These are phyloP conservation scores for Punctoribates punctum DNA, from an alignment of 2,888 invertebrate species.

Conservation along the genomic window DNA sequence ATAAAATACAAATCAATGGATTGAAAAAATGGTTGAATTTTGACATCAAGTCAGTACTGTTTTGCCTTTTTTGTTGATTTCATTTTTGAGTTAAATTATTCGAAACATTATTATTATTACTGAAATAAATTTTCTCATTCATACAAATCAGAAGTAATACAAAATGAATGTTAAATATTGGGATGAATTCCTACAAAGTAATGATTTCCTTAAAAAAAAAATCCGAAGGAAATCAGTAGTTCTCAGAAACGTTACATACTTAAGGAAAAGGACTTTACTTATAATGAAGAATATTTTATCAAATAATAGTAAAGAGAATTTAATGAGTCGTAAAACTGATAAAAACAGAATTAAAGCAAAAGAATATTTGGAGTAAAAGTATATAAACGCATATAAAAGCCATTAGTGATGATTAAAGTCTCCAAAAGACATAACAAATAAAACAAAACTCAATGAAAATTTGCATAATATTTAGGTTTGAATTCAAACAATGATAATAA, in stretches of 20 bases:
- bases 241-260: background rate
- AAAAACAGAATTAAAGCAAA: background rate
- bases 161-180: background rate
- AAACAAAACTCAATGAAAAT: no score
- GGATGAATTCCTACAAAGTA: no score
- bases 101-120: background rate
- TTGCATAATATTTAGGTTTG: no score
- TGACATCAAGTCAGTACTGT: background rate
- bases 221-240: background rate
- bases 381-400: no score
- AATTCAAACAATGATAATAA: no score
- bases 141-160: background rate
- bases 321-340: constrained; percentile 23
- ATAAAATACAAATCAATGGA: background rate
- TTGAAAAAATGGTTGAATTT: background rate
- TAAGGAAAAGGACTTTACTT: background rate
- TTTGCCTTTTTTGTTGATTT: background rate
- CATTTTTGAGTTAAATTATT: background rate
- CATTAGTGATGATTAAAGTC: no score
- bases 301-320: background rate
- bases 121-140: background rate
- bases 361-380: no score
- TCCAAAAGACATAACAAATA: no score
- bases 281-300: background rate
- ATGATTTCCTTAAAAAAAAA: no score